Base-by-base conservation (phyloP, 1,140 invertebrate genomes). In the Heliconius nattereri region DNA sequence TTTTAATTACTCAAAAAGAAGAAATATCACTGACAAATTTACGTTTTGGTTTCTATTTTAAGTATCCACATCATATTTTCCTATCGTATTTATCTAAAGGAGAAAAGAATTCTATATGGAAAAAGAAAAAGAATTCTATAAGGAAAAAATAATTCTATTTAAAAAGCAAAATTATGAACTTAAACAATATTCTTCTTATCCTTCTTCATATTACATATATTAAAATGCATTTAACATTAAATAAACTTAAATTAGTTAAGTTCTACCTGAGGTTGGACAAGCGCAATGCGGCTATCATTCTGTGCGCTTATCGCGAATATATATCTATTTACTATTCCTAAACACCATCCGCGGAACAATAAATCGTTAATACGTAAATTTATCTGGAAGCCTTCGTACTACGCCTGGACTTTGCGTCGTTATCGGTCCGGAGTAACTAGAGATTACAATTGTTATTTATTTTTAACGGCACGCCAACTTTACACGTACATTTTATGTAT, bases 261-360 rank as follows among this genome's bases (percentile, higher is more conserved):
- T 77, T 77, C 49, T 52, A 77, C 60, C 70, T 49, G 13, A 11
- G 49, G 71, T 76, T 74, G 71, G 75, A 74, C 78, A 60, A 73
- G 75, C 71, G 71, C 71, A 77, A 66, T 73, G 49, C 66, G 60
- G 76, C 73, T 81, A 78, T 81, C 80, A 75, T 70, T 75, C 75
- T 16, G 60, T 49, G 76, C 52, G 72, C 49, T 78, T 78, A 75
- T 78, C 73, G 35, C 66, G 20, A 73, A 78, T 74, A 52, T 52
- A 78, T 74, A 52, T 52, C 80, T 81, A 81, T 78, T 81, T 73
- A 78, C 80, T 78, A 81, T 78, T 78, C 76, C 76, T 81, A 81
- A 81, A 81, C 80, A 81, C 73, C 60, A 74, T 81, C 77, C 74
- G 80, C 73, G 80, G 76, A 73, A 75, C 80, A 71, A 81, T 81